phyloP scores from a whole-genome alignment of 2,113 vertebrate genomes.

The Psephotus haematonotus region DNA sequence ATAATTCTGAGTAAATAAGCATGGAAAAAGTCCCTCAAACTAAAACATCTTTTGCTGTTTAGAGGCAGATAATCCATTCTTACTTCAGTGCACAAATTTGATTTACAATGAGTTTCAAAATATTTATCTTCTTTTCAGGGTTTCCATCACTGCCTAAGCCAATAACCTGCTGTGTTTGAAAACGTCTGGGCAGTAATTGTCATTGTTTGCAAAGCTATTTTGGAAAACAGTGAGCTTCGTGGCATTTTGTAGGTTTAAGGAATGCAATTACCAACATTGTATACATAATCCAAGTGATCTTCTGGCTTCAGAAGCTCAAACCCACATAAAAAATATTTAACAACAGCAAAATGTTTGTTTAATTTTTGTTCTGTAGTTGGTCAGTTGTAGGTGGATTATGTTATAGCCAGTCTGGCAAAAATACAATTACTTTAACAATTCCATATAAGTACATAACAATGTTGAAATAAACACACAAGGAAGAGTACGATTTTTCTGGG shows the following conservation, averaged over 20 bases:
- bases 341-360: slow-evolving; percentile 75
- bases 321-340: slow-evolving; percentile 46
- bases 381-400: slow-evolving; percentile 74
- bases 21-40: slow-evolving; percentile 9
- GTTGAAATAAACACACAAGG: slow-evolving; percentile 61
- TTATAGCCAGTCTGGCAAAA: slow-evolving; percentile 73
- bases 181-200: slow-evolving; percentile 76
- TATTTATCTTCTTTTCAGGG: slow-evolving; percentile 78
- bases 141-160: slow-evolving; percentile 75
- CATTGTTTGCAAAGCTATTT: slow-evolving; percentile 77
- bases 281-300: slow-evolving; percentile 75
- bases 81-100: slow-evolving; percentile 66
- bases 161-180: slow-evolving; percentile 81
- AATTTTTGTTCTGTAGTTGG: slow-evolving; percentile 73
- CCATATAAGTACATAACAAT: slow-evolving; percentile 77
- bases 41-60: slow-evolving; percentile 69
- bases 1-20: slow-evolving; percentile 20
- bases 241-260: slow-evolving; percentile 72
- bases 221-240: slow-evolving; percentile 60
- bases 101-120: slow-evolving; percentile 78
- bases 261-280: slow-evolving; percentile 76
- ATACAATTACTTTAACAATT: slow-evolving; percentile 76
- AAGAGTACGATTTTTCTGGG: slow-evolving; percentile 16
- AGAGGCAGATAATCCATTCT: slow-evolving; percentile 61
- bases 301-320: slow-evolving; percentile 77